These are phyloP conservation scores for Melipona beecheii DNA, from an alignment of 2,888 invertebrate genomes.

Conservation along the genomic window DNA sequence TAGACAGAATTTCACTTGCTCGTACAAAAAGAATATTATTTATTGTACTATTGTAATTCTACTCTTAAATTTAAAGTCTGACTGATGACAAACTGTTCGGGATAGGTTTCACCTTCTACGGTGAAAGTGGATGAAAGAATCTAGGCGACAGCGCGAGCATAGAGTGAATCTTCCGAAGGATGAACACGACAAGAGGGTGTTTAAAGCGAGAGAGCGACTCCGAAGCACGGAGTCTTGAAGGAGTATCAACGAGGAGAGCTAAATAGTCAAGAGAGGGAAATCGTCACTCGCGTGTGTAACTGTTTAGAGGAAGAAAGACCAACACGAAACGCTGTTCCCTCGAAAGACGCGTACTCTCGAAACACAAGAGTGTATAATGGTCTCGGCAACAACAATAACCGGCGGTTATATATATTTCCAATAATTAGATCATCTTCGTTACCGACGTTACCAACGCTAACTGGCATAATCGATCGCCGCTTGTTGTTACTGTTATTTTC, in stretches of 20 bases:
- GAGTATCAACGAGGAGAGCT: not conserved
- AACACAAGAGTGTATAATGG: not conserved
- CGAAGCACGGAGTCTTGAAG: not conserved
- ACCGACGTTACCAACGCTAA: not conserved
- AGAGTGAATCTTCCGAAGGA: not conserved
- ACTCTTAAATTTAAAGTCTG: no score
- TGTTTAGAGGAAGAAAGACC: not conserved
- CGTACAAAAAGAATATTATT: no score
- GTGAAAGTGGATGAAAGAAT: constrained; percentile 4
- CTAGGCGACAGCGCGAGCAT: constrained; percentile 1
- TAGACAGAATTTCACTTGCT: no score
- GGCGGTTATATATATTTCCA: not conserved
- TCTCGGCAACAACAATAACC: not conserved
- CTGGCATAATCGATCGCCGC: not conserved
- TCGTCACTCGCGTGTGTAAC: not conserved
- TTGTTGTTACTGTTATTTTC: not conserved
- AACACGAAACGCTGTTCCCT: no score
- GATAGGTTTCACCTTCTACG: no score
- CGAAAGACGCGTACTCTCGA: not conserved
- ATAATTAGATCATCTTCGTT: not conserved
- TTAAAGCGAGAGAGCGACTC: constrained; percentile 2
- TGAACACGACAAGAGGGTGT: constrained; percentile 18
- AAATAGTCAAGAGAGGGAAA: not conserved
- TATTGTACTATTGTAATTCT: no score
- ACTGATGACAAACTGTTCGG: no score